Base-by-base conservation (phyloP, 2,797 vertebrate species). In the Rousettus madagascariensis region DNA sequence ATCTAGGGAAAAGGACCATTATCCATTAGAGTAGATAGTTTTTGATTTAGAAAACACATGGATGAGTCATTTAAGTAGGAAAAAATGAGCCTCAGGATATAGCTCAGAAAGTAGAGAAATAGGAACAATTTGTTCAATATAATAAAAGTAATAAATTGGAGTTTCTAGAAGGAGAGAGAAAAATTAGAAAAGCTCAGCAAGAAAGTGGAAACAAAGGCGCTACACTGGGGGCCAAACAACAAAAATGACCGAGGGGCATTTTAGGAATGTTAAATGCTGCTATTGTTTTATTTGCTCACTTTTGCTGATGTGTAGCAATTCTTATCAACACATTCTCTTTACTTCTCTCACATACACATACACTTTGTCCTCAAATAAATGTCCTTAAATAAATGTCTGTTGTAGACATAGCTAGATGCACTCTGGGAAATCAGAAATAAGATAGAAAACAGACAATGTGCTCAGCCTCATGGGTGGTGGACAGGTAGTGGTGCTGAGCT, bases 11-110 rank as follows among this genome's bases (percentile, higher is more conserved):
- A 57, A n/a, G 15, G 15, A 71, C 3, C 38, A 28, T 41, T 28
- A 71, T 17, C 30, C 38, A 38, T 46, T 82, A 22, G 13, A 92
- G 26, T 17, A 61, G 2, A 68, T 63, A 26, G 78, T 3, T 95
- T 88, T 88, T 28, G 24, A 43, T 46, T 95, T 61, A 53, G 17
- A 51, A 51, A 75, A 75, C 63, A 46, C 61, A 26, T 19, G 26
- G 36, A n/a, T 36, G 46, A 95, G 41, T 61, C 28, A 68, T 9
- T 53, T 71, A 41, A 16, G 41, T 41, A 71, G 49, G 57, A 43
- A 43, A 91, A 74, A 33, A 15, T 33, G 36, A 69, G 24, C 69
- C 30, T 69, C 28, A 24, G 30, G 43, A 46, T 11, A 61, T 53
- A 26, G 53, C 17, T 88, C 19, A 38, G 36, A n/a, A 92, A 30